Conservation (phyloP, 1,140 invertebrate genomes). For the Conus ventricosus region DNA sequence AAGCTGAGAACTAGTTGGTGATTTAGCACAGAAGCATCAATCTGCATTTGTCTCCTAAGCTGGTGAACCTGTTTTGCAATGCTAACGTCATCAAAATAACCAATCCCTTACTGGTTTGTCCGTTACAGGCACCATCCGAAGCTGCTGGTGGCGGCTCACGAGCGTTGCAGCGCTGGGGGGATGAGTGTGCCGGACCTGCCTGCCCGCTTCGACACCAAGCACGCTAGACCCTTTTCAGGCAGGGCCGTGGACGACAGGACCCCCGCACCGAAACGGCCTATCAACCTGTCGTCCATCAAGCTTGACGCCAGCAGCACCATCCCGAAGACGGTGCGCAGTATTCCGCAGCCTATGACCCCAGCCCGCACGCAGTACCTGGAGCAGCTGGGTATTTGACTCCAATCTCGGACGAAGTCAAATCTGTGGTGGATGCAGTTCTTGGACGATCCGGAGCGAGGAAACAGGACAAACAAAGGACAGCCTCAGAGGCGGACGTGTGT, state of each 20-base stretch:
- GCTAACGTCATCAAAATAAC: not conserved
- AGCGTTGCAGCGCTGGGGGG: not conserved
- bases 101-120: not conserved
- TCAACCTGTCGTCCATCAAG: not conserved
- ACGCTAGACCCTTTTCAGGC: not conserved
- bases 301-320: not conserved
- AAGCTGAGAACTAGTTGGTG: not conserved
- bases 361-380: not conserved
- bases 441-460: not conserved
- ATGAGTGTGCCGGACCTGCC: not conserved
- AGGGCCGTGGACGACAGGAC: not conserved
- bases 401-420: not conserved
- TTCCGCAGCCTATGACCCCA: not conserved
- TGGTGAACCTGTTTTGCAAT: not conserved
- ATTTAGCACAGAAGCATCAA: not conserved
- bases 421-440: not conserved
- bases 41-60: not conserved
- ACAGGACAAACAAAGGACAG: not conserved
- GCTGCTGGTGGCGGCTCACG: not conserved
- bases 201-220: not conserved
- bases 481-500: not conserved
- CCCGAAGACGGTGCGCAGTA: not conserved
- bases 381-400: not conserved
- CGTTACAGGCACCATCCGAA: not conserved
- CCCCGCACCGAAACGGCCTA: not conserved